Conservation (phyloP, 2,113 vertebrate genomes). For the Bos indicus region DNA sequence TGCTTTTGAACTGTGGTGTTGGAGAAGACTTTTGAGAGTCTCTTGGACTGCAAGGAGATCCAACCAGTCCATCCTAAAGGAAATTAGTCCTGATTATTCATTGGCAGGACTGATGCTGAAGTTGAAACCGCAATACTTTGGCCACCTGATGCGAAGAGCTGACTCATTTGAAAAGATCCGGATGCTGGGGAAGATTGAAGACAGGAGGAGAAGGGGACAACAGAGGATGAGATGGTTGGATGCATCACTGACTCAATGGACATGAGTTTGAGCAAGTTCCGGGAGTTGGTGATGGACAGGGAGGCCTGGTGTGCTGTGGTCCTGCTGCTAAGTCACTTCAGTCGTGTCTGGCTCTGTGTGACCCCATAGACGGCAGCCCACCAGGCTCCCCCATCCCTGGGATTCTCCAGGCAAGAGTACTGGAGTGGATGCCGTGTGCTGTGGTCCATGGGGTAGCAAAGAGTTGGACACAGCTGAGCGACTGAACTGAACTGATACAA, state of each 20-base stretch:
- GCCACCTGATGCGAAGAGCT: background rate
- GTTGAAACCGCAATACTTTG: background rate
- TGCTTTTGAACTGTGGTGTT: background rate
- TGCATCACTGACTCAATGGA: background rate
- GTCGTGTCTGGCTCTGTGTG: no score
- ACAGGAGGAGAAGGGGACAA: fast-evolving
- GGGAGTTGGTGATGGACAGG: background rate
- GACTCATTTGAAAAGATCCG: background rate
- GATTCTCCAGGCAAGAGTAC: no score
- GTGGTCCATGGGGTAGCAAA: background rate
- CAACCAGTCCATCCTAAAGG: background rate
- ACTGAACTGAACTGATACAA: background rate
- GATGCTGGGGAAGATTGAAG: background rate
- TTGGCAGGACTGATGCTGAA: background rate
- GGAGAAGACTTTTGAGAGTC: background rate
- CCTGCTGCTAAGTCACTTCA: no score
- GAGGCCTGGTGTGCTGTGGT: background rate
- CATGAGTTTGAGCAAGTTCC: background rate
- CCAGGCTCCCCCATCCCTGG: no score
- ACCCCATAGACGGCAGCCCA: no score
- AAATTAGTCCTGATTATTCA: background rate
- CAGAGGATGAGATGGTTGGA: background rate
- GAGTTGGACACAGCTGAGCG: fast-evolving
- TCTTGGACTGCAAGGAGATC: background rate
- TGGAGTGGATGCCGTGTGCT: no score